Evolutionary conservation across 2,888 invertebrate species (phyloP).

Genomic region (Catocala sponsa): DNA sequence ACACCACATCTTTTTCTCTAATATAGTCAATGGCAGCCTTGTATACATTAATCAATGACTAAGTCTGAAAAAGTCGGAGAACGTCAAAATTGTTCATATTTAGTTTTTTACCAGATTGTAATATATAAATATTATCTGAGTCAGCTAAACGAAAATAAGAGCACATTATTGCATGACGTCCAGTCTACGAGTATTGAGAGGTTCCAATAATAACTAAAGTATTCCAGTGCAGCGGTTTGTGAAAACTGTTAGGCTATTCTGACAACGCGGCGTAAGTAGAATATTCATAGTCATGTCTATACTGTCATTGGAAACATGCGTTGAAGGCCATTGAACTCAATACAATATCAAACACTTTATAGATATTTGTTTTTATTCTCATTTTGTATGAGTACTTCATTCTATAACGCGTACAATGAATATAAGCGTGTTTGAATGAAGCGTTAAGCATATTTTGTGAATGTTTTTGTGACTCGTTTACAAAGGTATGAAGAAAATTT

Average conservation of each 20-base stretch:
- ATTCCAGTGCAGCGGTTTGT: conserved; percentile 59
- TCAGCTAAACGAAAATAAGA: conserved; percentile 56
- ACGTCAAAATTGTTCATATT: conserved; percentile 27
- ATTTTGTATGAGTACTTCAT: no score
- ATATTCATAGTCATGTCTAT: conserved; percentile 38
- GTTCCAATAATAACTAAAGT: conserved; percentile 74
- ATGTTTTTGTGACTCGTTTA: no score
- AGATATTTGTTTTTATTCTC: no score
- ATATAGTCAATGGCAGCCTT: no score
- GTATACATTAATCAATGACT: no score
- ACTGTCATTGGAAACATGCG: conserved; percentile 21
- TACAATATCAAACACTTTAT: not conserved
- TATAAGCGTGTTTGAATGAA: no score
- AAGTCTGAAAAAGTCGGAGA: no score
- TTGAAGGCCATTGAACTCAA: conserved; percentile 6
- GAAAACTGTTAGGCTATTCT: conserved; percentile 42
- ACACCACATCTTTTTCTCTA: no score
- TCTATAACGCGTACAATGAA: no score
- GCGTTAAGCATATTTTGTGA: no score
- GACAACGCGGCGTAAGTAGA: conserved; percentile 29
- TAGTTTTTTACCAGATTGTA: conserved; percentile 27
- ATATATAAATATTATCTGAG: conserved; percentile 46
- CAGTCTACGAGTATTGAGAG: conserved; percentile 59
- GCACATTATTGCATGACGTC: conserved; percentile 60
- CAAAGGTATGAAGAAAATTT: no score